Base-by-base conservation (phyloP, 2,113 vertebrate species). In the Pavo muticus region DNA sequence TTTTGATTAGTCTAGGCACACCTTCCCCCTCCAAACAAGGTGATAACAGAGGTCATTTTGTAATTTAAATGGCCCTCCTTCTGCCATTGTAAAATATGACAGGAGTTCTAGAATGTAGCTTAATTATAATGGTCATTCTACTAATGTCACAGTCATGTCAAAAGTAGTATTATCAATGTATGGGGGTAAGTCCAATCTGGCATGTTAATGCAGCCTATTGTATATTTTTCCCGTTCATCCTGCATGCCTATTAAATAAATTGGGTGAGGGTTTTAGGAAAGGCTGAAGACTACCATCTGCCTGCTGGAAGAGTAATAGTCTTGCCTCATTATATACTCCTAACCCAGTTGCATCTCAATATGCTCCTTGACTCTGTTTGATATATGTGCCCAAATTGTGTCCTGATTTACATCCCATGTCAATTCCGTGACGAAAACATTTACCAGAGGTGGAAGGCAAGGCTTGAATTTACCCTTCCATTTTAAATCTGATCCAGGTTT, bases 51-150 rank as follows among this genome's bases (percentile, higher is more conserved):
- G 90, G 86, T 90, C 77, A 87, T 93, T 95, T 87, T 78, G 45
- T 79, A 48, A 93, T 87, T 67, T 63, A 94, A 95, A 94, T 92
- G 80, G 77, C 80, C 59, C 88, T 87, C 70, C 59, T 95, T 82
- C 93, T 93, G 74, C 93, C 67, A 76, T n/a, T 89, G 88, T 94
- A 84, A 96, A 96, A 94, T 79, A 88, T 35, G 70, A 94, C 93
- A 92, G 90, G 70, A 88, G 86, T 91, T 94, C 48, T 90, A 84
- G 88, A 86, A 91, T 78, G 76, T 78, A 91, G 86, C 93, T 95
- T 95, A 97, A 94, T 97, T 95, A 93, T 94, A 94, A 88, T 93
- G 93, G 94, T 87, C 93, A 92, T 97, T 95, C 83, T 91, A 61
- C 88, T 96, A 87, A 96, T 92, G 86, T 95, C 92, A 94, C 80